Evolutionary conservation across 92 coral and sea anemone genomes (phyloP), one percentile per base, ranked within the genome.

Genomic region (Porites cylindrica): DNA sequence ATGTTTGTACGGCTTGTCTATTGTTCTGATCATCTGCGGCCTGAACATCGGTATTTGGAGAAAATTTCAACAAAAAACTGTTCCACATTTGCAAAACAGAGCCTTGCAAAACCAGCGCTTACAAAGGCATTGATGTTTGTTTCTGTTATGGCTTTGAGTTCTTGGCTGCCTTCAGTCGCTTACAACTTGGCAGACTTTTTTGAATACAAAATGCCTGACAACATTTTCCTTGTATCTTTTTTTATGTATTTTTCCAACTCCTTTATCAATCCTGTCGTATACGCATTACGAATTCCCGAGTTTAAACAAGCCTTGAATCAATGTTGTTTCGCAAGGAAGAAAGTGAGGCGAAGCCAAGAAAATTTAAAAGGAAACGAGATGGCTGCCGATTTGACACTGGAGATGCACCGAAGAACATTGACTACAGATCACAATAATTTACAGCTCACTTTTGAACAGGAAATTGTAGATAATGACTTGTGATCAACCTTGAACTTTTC

Each of bases 21-120:
- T 77, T 18, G 43, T 58, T 16, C 8, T 61, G 26, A 62, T 18
- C 4, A 20, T 61, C 9, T 61, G 82, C 29, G 56, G 71, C 8
- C 62, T 68, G 32, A 63, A 78, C 82, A 43, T 78, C 18, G 17
- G 16, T 10, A 78, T 78, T 61, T 78, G 82, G 82, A 61, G 82
- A 78, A 38, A n/a, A 9, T 78, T 78, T 78, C 70, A 78, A 29
- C 24, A 17, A 3, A 18, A 29, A 43, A 59, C 56, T 7, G 9
- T 61, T 10, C 47, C 52, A 1, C 82, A 61, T 16, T 38, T 38
- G 29, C 82, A 38, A 18, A 61, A 61, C 82, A 38, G 82, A 38
- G 70, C 29, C 18, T 38, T 14, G 10, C 70, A 59, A 77, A 77
- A 61, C 81, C 19, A 32, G 11, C 81, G 81, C 8, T 32, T 60